A percentile compares a stretch with the other conserved stretches of the same genome.
Conservation (phyloP, 1,140 invertebrate genomes). For the Diabrotica undecimpunctata region DNA sequence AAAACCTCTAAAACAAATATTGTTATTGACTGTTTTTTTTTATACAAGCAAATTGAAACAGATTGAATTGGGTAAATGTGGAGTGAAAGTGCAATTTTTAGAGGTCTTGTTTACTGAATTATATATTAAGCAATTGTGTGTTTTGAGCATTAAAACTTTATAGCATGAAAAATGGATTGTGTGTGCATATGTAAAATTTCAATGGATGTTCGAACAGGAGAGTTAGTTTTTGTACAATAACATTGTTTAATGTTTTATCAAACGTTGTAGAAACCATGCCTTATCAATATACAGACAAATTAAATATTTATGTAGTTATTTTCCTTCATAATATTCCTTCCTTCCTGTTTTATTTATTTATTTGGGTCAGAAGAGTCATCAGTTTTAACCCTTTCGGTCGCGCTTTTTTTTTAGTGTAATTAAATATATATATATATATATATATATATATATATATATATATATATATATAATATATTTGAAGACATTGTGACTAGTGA, state of each 20-base stretch:
- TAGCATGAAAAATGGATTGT: background rate
- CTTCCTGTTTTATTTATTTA: background rate
- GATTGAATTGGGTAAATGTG: conserved; percentile 2
- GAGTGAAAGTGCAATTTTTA: conserved; percentile 1
- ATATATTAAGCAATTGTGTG: background rate
- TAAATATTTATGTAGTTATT: conserved; percentile 3
- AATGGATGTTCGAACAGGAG: background rate
- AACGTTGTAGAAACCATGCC: background rate
- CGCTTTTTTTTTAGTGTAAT: too few relatives aligned
- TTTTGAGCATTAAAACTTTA: background rate
- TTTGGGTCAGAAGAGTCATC: too few relatives aligned
- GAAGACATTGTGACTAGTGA: too few relatives aligned
- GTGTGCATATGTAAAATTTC: background rate
- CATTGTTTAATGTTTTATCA: background rate
- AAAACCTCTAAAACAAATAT: background rate
- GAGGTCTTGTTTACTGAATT: background rate
- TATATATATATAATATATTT: too few relatives aligned
- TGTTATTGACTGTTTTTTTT: background rate
- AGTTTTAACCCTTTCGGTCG: too few relatives aligned
- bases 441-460: too few relatives aligned
- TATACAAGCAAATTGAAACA: background rate
- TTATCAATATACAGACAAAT: background rate
- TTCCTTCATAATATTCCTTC: background rate
- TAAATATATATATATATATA: too few relatives aligned
- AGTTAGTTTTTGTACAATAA: background rate